Conservation (phyloP, 2,888 invertebrate genomes). For the Pinctada fucata region DNA sequence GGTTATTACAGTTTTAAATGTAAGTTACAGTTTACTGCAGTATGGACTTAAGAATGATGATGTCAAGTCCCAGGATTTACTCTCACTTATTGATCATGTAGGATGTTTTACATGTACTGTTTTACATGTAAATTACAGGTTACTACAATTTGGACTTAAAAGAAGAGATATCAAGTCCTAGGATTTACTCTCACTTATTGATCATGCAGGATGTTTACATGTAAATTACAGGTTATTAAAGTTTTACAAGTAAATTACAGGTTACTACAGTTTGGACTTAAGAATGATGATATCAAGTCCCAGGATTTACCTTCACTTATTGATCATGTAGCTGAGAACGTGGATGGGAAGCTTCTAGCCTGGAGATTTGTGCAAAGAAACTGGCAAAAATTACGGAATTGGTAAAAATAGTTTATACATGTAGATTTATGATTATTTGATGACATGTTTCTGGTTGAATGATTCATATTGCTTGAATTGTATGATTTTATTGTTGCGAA, state of each 20-base stretch:
- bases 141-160: constrained; percentile 81
- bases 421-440: background rate
- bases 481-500: background rate
- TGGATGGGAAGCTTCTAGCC: constrained; percentile 84
- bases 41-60: constrained; percentile 84
- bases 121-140: background rate
- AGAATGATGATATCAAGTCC: constrained; percentile 83
- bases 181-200: constrained; percentile 85
- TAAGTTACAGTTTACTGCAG: constrained; percentile 82
- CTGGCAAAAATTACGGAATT: constrained; percentile 82
- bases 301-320: constrained; percentile 86
- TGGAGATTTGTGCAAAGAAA: constrained; percentile 86
- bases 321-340: constrained; percentile 82
- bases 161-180: constrained; percentile 83
- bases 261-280: constrained; percentile 85
- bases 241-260: constrained; percentile 75
- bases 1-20: no score
- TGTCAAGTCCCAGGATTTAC: constrained; percentile 85
- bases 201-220: constrained; percentile 79
- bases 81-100: constrained; percentile 84
- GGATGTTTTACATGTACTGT: constrained; percentile 17
- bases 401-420: constrained; percentile 76
- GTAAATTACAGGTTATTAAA: no score
- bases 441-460: background rate
- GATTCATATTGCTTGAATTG: background rate